These are phyloP conservation scores for Anhinga anhinga DNA, from an alignment of 2,113 vertebrate species.

Conservation along the genomic window DNA sequence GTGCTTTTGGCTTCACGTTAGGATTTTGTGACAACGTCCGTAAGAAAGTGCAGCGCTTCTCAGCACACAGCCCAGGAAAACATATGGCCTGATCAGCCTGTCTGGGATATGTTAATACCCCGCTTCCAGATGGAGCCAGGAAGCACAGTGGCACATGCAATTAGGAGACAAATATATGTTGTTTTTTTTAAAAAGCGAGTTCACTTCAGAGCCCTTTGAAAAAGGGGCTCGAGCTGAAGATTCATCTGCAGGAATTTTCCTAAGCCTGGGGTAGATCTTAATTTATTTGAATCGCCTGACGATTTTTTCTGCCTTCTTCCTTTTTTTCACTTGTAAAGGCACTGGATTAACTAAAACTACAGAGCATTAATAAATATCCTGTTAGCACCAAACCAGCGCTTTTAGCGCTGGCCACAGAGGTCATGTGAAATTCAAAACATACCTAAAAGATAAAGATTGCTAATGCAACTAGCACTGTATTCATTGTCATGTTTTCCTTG, in stretches of 20 bases:
- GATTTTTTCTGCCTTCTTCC: constrained; percentile 20
- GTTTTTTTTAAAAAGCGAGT: not conserved
- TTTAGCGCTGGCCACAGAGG: constrained; percentile 70
- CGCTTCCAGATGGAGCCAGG: constrained; percentile 42
- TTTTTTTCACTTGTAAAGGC: constrained; percentile 23
- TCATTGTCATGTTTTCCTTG: constrained; percentile 54
- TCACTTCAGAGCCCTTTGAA: not conserved
- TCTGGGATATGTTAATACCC: constrained; percentile 45
- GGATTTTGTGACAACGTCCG: not conserved
- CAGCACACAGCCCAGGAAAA: not conserved
- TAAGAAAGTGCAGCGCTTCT: not conserved
- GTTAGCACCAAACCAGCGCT: constrained; percentile 78
- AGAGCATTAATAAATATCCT: constrained; percentile 65
- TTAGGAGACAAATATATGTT: constrained; percentile 5
- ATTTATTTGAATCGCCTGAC: not conserved
- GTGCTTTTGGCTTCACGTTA: not conserved
- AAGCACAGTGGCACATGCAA: constrained; percentile 39
- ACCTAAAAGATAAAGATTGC: constrained; percentile 58
- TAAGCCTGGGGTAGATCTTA: not conserved
- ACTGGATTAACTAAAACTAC: constrained; percentile 51
- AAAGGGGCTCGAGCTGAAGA: not conserved
- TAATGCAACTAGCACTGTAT: constrained; percentile 60
- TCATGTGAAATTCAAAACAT: constrained; percentile 68
- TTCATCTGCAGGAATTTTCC: not conserved
- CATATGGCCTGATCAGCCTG: constrained; percentile 55